A percentile compares a stretch with the other conserved stretches of the same genome.
Conservation (phyloP, 1,140 invertebrate species). For the Drosophila guanche region DNA sequence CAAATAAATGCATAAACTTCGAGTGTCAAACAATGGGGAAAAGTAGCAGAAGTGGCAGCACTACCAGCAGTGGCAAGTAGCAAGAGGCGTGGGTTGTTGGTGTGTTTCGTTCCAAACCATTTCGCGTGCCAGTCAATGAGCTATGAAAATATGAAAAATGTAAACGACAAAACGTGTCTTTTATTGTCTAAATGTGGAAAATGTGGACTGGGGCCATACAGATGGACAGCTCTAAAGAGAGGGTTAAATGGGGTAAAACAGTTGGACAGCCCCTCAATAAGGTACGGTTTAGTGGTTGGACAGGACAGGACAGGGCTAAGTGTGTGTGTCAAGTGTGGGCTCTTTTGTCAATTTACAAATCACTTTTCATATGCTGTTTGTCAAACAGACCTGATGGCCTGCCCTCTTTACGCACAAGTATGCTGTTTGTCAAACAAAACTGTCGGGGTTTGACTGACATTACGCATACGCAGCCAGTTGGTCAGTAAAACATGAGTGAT, state of each 20-base stretch:
- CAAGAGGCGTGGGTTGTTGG: slow-evolving; percentile 16
- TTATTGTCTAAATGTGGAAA: slow-evolving; percentile 28
- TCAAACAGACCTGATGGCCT: not conserved
- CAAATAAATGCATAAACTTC: slow-evolving; percentile 79
- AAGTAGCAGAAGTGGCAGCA: slow-evolving; percentile 5
- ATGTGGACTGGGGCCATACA: slow-evolving; percentile 3
- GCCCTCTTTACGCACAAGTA: too few species aligned
- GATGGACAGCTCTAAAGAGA: slow-evolving; percentile 10
- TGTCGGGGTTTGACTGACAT: slow-evolving; percentile 29
- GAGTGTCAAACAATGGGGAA: slow-evolving; percentile 57
- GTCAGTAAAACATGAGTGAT: slow-evolving; percentile 6
- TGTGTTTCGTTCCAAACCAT: slow-evolving; percentile 62
- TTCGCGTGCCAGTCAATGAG: slow-evolving; percentile 66
- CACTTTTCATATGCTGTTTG: slow-evolving; percentile 14
- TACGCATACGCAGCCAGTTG: slow-evolving; percentile 62
- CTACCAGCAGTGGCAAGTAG: not conserved
- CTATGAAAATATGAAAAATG: slow-evolving; percentile 75
- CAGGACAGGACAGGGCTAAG: too few species aligned
- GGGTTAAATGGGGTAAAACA: not conserved
- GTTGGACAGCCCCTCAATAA: too few species aligned
- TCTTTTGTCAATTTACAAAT: slow-evolving; percentile 41
- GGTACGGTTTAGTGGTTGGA: too few species aligned
- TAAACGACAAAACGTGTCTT: slow-evolving; percentile 33
- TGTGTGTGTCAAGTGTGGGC: slow-evolving; percentile 1
- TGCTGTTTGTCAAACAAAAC: slow-evolving; percentile 6